These are phyloP conservation scores for Cyphomyrus plagiostoma DNA, from an alignment of 2,113 vertebrate species.

Conservation along the genomic window DNA sequence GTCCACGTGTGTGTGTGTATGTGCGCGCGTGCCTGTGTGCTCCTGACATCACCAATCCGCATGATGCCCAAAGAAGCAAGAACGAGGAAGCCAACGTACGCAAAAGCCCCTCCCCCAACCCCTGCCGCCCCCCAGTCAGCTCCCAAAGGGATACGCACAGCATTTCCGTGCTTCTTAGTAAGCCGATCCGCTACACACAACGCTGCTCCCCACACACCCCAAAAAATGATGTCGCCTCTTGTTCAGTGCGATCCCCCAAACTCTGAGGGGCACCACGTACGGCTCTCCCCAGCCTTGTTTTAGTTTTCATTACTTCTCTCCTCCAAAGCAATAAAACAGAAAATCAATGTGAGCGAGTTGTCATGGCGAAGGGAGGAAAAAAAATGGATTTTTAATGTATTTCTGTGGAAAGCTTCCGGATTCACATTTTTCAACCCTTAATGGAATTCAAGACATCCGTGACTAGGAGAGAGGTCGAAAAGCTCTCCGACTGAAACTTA, in stretches of 20 bases:
- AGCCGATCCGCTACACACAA: neutral
- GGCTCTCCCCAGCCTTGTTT: neutral
- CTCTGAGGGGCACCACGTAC: neutral
- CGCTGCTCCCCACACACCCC: neutral
- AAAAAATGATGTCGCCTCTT: neutral
- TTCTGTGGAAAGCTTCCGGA: neutral
- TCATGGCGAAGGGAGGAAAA: neutral
- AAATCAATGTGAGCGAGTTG: neutral
- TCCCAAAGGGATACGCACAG: neutral
- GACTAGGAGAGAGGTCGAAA: neutral
- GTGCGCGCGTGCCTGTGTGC: neutral
- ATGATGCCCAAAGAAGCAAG: neutral
- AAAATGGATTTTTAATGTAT: neutral
- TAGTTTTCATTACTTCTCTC: conserved; percentile 8
- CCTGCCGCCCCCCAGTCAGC: neutral
- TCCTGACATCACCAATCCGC: neutral
- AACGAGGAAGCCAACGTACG: neutral
- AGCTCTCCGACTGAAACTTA: neutral
- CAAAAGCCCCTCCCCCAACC: neutral
- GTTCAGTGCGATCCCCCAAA: neutral
- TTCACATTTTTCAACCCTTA: conserved; percentile 8
- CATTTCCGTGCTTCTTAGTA: neutral
- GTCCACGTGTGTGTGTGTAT: too few relatives aligned
- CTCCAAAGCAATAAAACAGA: conserved; percentile 2
- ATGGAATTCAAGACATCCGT: conserved; percentile 3